A percentile compares a stretch with the other conserved stretches of the same genome.
phyloP scores from a whole-genome alignment of 1,140 invertebrate species.

The Orius laevigatus region DNA sequence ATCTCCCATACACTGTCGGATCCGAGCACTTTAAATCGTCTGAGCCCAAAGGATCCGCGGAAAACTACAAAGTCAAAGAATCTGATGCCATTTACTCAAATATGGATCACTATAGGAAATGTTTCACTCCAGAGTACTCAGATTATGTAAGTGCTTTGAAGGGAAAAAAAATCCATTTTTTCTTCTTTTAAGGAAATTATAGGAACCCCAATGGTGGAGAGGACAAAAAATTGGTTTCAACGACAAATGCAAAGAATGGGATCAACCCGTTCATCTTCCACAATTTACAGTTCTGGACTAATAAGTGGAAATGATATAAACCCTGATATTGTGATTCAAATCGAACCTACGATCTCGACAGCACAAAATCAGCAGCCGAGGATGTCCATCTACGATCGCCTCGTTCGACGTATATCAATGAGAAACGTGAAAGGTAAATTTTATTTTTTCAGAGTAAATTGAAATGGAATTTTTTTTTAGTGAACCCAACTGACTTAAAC shows the following conservation, averaged over 20 bases:
- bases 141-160: constrained; percentile 23
- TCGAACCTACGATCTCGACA: background rate
- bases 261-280: constrained; percentile 64
- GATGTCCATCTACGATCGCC: constrained; percentile 61
- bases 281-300: constrained; percentile 67
- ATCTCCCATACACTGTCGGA: constrained; percentile 69
- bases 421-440: constrained; percentile 33
- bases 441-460: background rate
- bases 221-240: constrained; percentile 71
- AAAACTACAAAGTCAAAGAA: constrained; percentile 67
- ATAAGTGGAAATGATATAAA: constrained; percentile 39
- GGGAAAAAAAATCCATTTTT: too few species aligned
- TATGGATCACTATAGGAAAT: constrained; percentile 34
- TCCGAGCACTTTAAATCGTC: constrained; percentile 63
- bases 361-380: constrained; percentile 27
- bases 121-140: constrained; percentile 56
- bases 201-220: constrained; percentile 64
- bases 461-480: constrained; percentile 43
- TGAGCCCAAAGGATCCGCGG: constrained; percentile 69
- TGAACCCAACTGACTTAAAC: constrained; percentile 40
- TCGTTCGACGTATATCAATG: constrained; percentile 60
- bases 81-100: constrained; percentile 68
- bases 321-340: constrained; percentile 36
- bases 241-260: constrained; percentile 66
- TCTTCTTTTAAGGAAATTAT: constrained; percentile 53